Evolutionary conservation across 2,888 invertebrate genomes (phyloP).

Genomic region (Rhabditoides inermis): DNA sequence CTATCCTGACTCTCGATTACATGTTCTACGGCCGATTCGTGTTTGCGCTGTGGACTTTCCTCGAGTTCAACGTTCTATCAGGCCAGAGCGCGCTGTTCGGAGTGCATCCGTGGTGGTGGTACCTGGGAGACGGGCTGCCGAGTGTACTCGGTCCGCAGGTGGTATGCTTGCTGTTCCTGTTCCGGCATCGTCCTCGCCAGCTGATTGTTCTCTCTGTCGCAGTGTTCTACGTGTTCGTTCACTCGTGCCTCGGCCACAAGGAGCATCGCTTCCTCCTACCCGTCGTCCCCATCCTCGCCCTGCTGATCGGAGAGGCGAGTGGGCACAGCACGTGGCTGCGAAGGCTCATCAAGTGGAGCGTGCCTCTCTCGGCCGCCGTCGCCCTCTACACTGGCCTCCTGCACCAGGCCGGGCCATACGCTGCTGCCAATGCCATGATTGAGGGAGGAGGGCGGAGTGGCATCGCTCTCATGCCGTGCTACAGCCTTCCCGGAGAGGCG

Average conservation of each 20-base stretch:
- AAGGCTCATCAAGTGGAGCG: too few relatives aligned
- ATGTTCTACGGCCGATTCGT: slow-evolving; percentile 31
- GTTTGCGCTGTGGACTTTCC: slow-evolving; percentile 40
- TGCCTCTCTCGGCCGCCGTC: slow-evolving; percentile 8
- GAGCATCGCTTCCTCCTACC: slow-evolving; percentile 86
- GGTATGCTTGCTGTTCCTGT: slow-evolving; percentile 22
- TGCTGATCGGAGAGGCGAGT: too few relatives aligned
- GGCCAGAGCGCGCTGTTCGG: slow-evolving; percentile 72
- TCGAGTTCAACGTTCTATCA: slow-evolving; percentile 46
- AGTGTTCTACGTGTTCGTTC: slow-evolving; percentile 42
- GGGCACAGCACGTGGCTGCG: too few relatives aligned
- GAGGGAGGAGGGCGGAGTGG: slow-evolving; percentile 11
- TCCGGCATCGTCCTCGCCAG: slow-evolving; percentile 11
- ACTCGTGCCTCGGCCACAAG: slow-evolving; percentile 71
- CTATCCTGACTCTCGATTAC: slow-evolving; percentile 33
- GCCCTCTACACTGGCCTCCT: slow-evolving; percentile 26
- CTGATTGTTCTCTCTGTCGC: slow-evolving; percentile 12
- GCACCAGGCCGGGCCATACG: slow-evolving; percentile 41
- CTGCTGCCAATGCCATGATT: slow-evolving; percentile 21
- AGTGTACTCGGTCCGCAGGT: slow-evolving; percentile 68
- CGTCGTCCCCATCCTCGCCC: slow-evolving; percentile 63
- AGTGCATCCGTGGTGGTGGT: slow-evolving; percentile 77
- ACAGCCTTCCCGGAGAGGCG: slow-evolving; percentile 41
- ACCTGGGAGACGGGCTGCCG: slow-evolving; percentile 73
- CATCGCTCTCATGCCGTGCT: slow-evolving; percentile 43